These are phyloP conservation scores for Lithophane semibrunnea DNA, from an alignment of 2,888 invertebrate genomes.

Conservation along the genomic window DNA sequence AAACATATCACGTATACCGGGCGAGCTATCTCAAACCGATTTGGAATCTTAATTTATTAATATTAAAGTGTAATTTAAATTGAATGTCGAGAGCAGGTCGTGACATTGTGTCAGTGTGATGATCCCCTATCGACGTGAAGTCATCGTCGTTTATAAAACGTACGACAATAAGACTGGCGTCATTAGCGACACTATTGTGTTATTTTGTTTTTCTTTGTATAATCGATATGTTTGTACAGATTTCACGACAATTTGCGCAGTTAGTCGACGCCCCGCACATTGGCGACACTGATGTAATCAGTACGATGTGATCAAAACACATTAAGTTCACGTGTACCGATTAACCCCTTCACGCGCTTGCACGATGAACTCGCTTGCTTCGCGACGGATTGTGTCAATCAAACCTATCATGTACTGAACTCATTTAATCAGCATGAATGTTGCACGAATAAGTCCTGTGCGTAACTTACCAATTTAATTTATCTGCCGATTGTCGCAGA, in stretches of 20 bases:
- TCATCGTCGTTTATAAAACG: conserved; percentile 79
- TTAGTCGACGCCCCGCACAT: conserved; percentile 70
- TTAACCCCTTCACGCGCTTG: conserved; percentile 41
- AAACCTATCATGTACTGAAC: conserved; percentile 38
- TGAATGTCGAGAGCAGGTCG: conserved; percentile 71
- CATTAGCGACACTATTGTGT: conserved; percentile 77
- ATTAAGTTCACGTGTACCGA: conserved; percentile 61
- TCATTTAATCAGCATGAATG: conserved; percentile 43
- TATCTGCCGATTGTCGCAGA: conserved; percentile 33
- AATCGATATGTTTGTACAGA: conserved; percentile 85
- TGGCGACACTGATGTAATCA: conserved; percentile 80
- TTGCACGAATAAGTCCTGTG: conserved; percentile 26
- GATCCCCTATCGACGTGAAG: conserved; percentile 80
- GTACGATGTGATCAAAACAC: conserved; percentile 41
- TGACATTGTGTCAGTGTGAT: conserved; percentile 79
- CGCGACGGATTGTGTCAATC: conserved; percentile 46
- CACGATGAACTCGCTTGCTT: conserved; percentile 36
- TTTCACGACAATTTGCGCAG: conserved; percentile 85
- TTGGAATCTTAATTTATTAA: conserved; percentile 43
- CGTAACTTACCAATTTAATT: conserved; percentile 52
- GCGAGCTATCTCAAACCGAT: conserved; percentile 27
- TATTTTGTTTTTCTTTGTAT: conserved; percentile 79
- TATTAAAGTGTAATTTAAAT: conserved; percentile 58
- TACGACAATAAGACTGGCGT: conserved; percentile 76
- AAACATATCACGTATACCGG: conserved; percentile 27